Percentiles rank a stretch among this genome's conserved stretches.
These are phyloP conservation scores for Epinotia demarniana DNA, from an alignment of 2,888 invertebrate species.

Conservation along the genomic window DNA sequence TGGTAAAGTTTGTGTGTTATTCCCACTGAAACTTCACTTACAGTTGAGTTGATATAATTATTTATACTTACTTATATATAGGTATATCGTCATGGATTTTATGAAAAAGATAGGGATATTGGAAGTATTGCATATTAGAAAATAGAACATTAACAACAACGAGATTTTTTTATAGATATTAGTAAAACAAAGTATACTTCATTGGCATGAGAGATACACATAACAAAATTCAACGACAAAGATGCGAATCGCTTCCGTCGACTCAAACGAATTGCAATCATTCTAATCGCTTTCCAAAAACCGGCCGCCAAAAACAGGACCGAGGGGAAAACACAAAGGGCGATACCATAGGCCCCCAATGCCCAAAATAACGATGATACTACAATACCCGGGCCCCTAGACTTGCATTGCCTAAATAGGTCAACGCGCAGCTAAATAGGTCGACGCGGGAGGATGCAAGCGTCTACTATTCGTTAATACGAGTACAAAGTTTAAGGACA, in stretches of 20 bases:
- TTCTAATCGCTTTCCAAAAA: constrained; percentile 10
- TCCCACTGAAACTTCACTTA: neutral
- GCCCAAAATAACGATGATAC: constrained; percentile 25
- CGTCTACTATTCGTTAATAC: constrained; percentile 31
- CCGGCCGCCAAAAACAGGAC: neutral
- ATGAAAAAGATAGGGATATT: neutral
- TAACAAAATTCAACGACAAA: constrained; percentile 23
- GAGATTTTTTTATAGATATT: neutral
- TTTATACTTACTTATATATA: neutral
- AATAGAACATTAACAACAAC: neutral
- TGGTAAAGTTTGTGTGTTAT: neutral
- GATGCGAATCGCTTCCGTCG: neutral
- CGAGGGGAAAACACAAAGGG: constrained; percentile 6
- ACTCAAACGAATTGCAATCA: neutral
- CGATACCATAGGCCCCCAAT: constrained; percentile 3
- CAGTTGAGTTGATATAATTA: neutral
- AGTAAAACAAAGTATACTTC: neutral
- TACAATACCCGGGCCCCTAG: constrained; percentile 29
- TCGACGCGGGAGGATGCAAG: constrained; percentile 37
- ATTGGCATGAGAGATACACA: neutral
- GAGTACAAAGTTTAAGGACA: constrained; percentile 34
- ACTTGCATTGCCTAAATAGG: constrained; percentile 42
- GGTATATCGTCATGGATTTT: neutral
- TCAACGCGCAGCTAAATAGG: constrained; percentile 38
- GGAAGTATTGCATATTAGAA: neutral